Base-by-base conservation (phyloP, 2,888 invertebrate genomes). In the Trilocha varians region DNA sequence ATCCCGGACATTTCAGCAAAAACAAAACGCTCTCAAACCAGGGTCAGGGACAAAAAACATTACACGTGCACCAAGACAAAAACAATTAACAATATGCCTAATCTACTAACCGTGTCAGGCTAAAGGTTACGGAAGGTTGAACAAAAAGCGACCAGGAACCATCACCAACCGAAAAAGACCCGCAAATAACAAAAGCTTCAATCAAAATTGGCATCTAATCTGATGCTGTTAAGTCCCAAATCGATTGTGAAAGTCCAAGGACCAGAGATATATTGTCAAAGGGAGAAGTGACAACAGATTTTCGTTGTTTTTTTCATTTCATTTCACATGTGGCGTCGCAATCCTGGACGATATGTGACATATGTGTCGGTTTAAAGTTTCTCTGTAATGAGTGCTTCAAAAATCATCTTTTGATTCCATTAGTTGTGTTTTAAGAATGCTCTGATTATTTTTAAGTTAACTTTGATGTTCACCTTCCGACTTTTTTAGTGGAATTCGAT, bases 81-180 rank as follows among this genome's bases (percentile, higher is more conserved):
- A 78, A 85, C 80, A 76, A 77, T 83, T 79, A 84, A 84, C 83
- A 84, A 83, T 84, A 83, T 84, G 76, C 79, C 80, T 83, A 84
- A 85, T 84, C 80, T 80, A 83, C 80, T 79, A 84, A 78, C 83
- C 83, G 70, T 84, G 85, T 85, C 84, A 82, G 78, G 83, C 80
- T 74, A 84, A 83, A 84, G 85, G 84, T 85, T 84, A 82, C 67
- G 71, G 76, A 82, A 84, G 83, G 82, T 82, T 79, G 76, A 47
- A 73, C 74, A 83, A 83, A 85, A 82, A 83, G 78, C 25, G 25
- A 25, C 11, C 25, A 11, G 11, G 8, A 25, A 18, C 41, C 65
- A 66, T 70, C 70, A 72, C 70, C 72, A 78, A 78, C 70, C 67
- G 70, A 80, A 79, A 72, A 75, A 74, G 68, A 67, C 78, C 71